A percentile compares a stretch with the other conserved stretches of the same genome.
phyloP scores from a whole-genome alignment of 2,797 vertebrate species.

The Petrocephalus schoutedeni region DNA sequence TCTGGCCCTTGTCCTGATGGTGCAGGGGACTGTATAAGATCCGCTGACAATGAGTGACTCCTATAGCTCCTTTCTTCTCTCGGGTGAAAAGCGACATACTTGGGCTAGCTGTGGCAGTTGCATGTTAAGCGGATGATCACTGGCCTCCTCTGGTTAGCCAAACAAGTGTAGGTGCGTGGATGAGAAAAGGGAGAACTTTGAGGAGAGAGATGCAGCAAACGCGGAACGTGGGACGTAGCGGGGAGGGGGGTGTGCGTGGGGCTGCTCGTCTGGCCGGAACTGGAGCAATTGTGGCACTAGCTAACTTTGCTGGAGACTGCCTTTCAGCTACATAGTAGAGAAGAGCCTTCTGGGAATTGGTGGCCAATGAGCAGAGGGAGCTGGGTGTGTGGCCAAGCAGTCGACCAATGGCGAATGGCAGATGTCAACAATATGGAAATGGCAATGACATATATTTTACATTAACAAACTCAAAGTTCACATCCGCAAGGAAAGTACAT shows the following conservation, averaged over 20 bases:
- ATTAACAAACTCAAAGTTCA: background rate
- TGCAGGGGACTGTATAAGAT: constrained; percentile 51
- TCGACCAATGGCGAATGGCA: background rate
- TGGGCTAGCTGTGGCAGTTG: background rate
- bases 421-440: background rate
- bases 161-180: background rate
- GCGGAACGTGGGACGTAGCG: background rate
- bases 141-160: background rate
- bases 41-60: constrained; percentile 63
- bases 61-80: constrained; percentile 55
- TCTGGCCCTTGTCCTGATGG: constrained; percentile 29
- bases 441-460: background rate
- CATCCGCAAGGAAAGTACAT: background rate
- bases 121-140: background rate
- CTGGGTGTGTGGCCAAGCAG: background rate
- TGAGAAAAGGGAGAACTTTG: background rate
- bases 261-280: background rate
- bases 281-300: background rate
- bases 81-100: constrained; percentile 10
- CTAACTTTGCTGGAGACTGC: background rate
- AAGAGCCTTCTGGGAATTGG: background rate
- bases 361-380: background rate
- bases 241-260: background rate
- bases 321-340: background rate
- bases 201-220: background rate